Conservation (phyloP, 2,888 invertebrate genomes). For the Folsomia manolachei region DNA sequence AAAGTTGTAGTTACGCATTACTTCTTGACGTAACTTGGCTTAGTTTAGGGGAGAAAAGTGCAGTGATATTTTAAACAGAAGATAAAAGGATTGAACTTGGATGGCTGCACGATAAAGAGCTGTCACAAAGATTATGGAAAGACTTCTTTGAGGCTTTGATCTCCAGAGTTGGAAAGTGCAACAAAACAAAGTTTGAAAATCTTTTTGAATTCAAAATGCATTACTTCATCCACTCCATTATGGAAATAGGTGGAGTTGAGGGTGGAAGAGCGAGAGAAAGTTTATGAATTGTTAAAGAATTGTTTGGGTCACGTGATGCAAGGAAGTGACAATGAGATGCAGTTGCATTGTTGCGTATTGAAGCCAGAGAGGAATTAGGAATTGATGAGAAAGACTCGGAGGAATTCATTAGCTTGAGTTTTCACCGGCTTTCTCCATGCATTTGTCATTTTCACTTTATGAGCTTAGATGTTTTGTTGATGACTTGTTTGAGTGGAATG, state of each 20-base stretch:
- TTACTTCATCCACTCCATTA: not conserved
- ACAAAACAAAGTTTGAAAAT: not conserved
- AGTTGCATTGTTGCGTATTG: not conserved
- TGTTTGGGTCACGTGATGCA: not conserved
- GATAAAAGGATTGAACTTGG: not conserved
- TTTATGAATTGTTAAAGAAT: not conserved
- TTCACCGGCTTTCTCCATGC: not conserved
- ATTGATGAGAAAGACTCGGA: too few species aligned
- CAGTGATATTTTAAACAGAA: not conserved
- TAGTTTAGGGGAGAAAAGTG: not conserved
- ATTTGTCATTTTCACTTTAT: too few species aligned
- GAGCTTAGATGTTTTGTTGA: not conserved
- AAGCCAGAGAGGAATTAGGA: too few species aligned
- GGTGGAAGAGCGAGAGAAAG: not conserved
- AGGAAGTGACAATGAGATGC: too few species aligned
- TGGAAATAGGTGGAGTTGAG: not conserved
- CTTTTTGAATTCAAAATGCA: not conserved
- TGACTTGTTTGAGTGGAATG: too few species aligned
- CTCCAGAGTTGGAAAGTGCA: not conserved
- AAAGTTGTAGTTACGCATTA: too few species aligned
- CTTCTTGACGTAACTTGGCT: too few species aligned
- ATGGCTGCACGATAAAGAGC: constrained; percentile 2
- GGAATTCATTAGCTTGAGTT: not conserved
- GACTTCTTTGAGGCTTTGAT: constrained; percentile 1
- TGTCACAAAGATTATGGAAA: not conserved